A percentile compares a stretch with the other conserved stretches of the same genome.
Evolutionary conservation across 2,888 invertebrate species (phyloP).

Genomic region (Limenitis camilla): DNA sequence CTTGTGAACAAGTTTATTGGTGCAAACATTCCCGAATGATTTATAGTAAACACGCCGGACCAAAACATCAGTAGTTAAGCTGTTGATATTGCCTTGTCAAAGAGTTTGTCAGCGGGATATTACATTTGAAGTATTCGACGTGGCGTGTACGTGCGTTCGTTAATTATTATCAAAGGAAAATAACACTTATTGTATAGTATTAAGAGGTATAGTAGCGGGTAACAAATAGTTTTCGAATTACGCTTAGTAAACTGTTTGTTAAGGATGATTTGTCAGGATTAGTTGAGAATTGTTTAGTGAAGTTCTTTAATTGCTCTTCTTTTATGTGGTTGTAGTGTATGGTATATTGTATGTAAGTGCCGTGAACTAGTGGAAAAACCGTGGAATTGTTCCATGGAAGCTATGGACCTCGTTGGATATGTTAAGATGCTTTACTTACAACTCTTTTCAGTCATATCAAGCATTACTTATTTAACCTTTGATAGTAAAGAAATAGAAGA

Average conservation of each 20-base stretch:
- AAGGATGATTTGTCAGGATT: constrained; percentile 7
- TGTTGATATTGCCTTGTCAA: constrained; percentile 10
- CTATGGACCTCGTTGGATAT: too few relatives aligned
- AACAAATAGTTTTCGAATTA: neutral
- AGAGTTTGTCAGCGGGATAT: constrained; percentile 10
- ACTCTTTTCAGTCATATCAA: too few relatives aligned
- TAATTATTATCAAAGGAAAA: neutral
- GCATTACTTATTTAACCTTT: too few relatives aligned
- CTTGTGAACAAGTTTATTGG: too few relatives aligned
- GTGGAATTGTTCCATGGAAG: too few relatives aligned
- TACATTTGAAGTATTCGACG: constrained; percentile 5
- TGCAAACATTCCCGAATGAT: neutral
- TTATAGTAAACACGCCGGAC: constrained; percentile 1
- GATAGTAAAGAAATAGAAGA: too few relatives aligned
- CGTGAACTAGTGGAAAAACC: too few relatives aligned
- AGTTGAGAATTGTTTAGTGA: constrained; percentile 3
- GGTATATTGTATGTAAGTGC: too few relatives aligned
- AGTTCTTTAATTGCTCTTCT: constrained; percentile 4
- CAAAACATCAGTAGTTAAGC: constrained; percentile 10
- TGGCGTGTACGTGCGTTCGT: constrained; percentile 1
- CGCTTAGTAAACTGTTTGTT: constrained; percentile 3
- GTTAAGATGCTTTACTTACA: too few relatives aligned
- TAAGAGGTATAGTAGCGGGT: too few relatives aligned
- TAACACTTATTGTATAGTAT: too few relatives aligned
- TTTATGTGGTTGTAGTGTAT: constrained; percentile 3